A percentile compares a stretch with the other conserved stretches of the same genome.
These are phyloP conservation scores for Hippocampus barbouri DNA, from an alignment of 2,113 vertebrate genomes.

Conservation along the genomic window DNA sequence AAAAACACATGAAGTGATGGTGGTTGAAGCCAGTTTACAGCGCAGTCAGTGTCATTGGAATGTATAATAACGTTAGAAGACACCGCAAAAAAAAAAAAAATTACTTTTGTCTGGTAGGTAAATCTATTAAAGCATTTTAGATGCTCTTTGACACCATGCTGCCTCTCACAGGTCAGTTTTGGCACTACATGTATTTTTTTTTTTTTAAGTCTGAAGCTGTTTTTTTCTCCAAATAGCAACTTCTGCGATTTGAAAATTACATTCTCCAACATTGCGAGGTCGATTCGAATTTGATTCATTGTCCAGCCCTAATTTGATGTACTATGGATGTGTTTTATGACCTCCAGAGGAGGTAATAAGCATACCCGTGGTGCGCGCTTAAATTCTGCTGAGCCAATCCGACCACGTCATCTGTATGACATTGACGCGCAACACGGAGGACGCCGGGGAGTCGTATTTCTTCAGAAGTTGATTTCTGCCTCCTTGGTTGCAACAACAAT, in stretches of 20 bases:
- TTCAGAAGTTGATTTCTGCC: slow-evolving; percentile 17
- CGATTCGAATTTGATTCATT: no score
- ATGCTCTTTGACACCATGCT: not conserved
- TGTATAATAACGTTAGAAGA: no score
- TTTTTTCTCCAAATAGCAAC: no score
- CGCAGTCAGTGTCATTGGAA: not conserved
- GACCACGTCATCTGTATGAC: not conserved
- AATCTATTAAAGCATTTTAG: no score
- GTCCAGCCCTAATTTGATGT: not conserved
- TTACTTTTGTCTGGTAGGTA: no score
- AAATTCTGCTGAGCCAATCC: not conserved
- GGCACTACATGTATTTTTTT: not conserved
- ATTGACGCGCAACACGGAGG: not conserved
- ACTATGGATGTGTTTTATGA: not conserved
- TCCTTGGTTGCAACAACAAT: slow-evolving; percentile 4
- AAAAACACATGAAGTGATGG: not conserved
- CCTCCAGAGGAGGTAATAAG: not conserved
- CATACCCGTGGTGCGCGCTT: not conserved
- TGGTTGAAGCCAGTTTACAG: not conserved
- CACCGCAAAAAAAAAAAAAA: no score
- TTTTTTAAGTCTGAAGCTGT: no score
- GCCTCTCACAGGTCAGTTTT: not conserved
- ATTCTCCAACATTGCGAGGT: no score
- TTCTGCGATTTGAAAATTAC: no score
- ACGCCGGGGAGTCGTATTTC: slow-evolving; percentile 15